These are phyloP conservation scores for Nomada ruficornis DNA, from an alignment of 2,888 invertebrate species.

Conservation along the genomic window DNA sequence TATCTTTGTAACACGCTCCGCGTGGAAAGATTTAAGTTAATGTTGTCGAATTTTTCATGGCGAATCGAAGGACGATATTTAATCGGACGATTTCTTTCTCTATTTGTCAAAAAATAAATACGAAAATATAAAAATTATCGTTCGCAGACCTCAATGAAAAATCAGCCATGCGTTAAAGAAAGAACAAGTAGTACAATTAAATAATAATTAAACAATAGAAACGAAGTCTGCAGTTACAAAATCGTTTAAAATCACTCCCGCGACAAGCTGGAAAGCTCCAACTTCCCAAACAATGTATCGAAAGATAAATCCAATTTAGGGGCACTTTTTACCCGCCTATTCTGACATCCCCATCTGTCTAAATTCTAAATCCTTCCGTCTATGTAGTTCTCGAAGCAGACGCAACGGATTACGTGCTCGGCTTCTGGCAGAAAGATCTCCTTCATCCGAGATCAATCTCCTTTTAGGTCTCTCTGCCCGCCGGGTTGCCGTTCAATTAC, in stretches of 20 bases:
- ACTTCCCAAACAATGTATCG: no score
- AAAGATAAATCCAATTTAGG: no score
- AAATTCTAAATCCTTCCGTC: background rate
- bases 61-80: background rate
- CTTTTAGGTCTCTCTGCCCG: conserved; percentile 44
- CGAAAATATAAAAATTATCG: no score
- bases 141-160: no score
- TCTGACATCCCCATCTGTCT: background rate
- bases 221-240: no score
- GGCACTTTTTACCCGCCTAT: no score
- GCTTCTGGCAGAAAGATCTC: background rate
- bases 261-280: no score
- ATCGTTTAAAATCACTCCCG: no score
- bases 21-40: background rate
- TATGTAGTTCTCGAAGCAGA: background rate
- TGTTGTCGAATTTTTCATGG: background rate
- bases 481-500: conserved; percentile 77
- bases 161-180: no score
- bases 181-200: no score
- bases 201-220: no score
- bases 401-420: background rate
- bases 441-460: conserved; percentile 54
- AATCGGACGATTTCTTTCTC: background rate
- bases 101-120: no score
- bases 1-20: background rate